Evolutionary conservation across 2,888 invertebrate genomes (phyloP).

Genomic region (Didymodactylos carnosus): DNA sequence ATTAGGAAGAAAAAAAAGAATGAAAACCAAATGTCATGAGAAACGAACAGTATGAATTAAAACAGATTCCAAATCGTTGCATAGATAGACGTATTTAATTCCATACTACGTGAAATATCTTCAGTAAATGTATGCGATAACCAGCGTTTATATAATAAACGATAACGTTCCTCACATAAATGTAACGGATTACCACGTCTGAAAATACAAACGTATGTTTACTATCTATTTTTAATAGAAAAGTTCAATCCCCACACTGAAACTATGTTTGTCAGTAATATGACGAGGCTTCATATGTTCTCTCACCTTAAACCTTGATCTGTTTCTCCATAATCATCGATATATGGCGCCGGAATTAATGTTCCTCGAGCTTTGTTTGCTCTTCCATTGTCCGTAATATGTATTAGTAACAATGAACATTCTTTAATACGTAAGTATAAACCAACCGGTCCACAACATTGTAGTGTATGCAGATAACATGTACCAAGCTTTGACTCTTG

Average conservation of each 20-base stretch:
- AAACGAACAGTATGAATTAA: too few species aligned
- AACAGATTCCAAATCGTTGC: constrained; percentile 3
- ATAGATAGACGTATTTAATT: constrained; percentile 43
- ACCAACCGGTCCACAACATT: constrained; percentile 76
- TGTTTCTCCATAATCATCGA: constrained; percentile 90
- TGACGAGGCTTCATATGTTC: too few species aligned
- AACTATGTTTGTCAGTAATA: too few species aligned
- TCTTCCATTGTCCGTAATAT: constrained; percentile 22
- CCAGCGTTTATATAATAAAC: constrained; percentile 68
- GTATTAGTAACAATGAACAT: constrained; percentile 73
- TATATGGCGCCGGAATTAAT: constrained; percentile 73
- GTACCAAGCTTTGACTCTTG: too few species aligned
- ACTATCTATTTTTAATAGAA: too few species aligned
- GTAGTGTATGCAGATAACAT: constrained; percentile 70
- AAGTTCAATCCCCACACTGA: too few species aligned
- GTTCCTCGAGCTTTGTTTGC: constrained; percentile 43
- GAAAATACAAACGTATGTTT: too few species aligned
- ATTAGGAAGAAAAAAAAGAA: too few species aligned
- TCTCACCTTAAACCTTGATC: constrained; percentile 64
- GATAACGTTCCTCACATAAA: constrained; percentile 61
- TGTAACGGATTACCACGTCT: constrained; percentile 80
- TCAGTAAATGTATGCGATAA: constrained; percentile 73
- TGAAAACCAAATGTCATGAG: too few species aligned
- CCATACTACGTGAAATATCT: constrained; percentile 67
- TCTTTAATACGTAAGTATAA: constrained; percentile 75